Evolutionary conservation across 2,797 vertebrate species (phyloP).

Genomic region (Intellagama lesueurii): DNA sequence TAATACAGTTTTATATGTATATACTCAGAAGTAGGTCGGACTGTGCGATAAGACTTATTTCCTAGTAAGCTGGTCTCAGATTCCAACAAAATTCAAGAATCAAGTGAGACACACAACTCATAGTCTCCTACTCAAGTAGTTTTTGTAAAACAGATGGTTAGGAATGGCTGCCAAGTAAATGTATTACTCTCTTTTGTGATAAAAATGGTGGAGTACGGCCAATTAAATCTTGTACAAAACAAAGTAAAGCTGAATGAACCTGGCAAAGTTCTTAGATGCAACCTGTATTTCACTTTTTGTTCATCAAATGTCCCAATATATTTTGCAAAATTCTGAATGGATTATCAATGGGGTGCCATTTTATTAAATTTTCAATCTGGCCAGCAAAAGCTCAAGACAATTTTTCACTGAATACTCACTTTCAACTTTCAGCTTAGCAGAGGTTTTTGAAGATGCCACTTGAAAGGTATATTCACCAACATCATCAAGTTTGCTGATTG

Average conservation of each 20-base stretch:
- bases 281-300: not conserved
- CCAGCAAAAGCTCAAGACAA: not conserved
- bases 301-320: not conserved
- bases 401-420: constrained; percentile 77
- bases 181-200: not conserved
- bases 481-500: constrained; percentile 89
- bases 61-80: not conserved
- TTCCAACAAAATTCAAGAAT: not conserved
- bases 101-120: not conserved
- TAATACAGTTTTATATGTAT: not conserved
- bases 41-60: not conserved
- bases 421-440: constrained; percentile 93
- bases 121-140: too few relatives aligned
- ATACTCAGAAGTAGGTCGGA: not conserved
- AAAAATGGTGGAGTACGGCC: not conserved
- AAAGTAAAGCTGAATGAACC: not conserved
- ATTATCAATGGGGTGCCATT: not conserved
- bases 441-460: constrained; percentile 95
- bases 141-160: not conserved
- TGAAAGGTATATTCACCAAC: constrained; percentile 95
- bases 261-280: not conserved
- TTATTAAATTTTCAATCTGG: not conserved
- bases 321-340: not conserved
- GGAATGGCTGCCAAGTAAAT: not conserved
- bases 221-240: not conserved